Base-by-base conservation (phyloP, 1,140 invertebrate genomes). In the Psilanteris sp. region DNA sequence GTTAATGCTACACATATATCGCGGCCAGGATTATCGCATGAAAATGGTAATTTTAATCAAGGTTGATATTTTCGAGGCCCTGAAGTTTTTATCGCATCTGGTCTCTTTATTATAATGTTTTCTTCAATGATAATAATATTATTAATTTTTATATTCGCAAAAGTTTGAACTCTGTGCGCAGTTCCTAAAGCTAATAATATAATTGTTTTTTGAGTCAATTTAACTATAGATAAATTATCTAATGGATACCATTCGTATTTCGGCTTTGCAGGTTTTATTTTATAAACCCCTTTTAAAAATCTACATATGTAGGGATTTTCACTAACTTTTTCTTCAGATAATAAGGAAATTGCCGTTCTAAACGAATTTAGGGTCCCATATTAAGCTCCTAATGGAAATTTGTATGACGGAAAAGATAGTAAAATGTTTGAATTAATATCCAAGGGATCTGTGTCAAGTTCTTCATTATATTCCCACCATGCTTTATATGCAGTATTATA, bases 21-120 rank as follows among this genome's bases (percentile, higher is more conserved):
- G 4, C n/a, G n/a, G n/a, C n/a, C n/a, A 8, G 31, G 24, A 16
- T 48, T 62, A 13, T 62, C 20, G 0, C 9, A 6, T 4, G 48
- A 10, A 34, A 34, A 48, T 5, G 57, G 57, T 10, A 61, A 20
- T 26, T 32, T 37, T 4, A 46, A 7, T 6, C 48, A 9, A 0
- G 52, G 64, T 24, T 57, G 41, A 36, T 8, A 36, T 34, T 7
- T 32, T 6, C 59, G 66, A 1, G 64, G 73, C 13, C 59, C 34
- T 6, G 73, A 79, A n/a, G 64, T 79, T 46, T 79, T 79, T n/a
- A 74, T 59, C 2, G 32, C 1, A 18, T 77, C 61, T n/a, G 61
- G 24, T 8, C 77, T 71, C 10, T 46, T 34, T 14, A 77, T 74
- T 31, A 44, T 24, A 9, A 57, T 18, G 3, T 43, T 29, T 11